phyloP scores from a whole-genome alignment of 2,797 vertebrate genomes.

The Thaleichthys pacificus region DNA sequence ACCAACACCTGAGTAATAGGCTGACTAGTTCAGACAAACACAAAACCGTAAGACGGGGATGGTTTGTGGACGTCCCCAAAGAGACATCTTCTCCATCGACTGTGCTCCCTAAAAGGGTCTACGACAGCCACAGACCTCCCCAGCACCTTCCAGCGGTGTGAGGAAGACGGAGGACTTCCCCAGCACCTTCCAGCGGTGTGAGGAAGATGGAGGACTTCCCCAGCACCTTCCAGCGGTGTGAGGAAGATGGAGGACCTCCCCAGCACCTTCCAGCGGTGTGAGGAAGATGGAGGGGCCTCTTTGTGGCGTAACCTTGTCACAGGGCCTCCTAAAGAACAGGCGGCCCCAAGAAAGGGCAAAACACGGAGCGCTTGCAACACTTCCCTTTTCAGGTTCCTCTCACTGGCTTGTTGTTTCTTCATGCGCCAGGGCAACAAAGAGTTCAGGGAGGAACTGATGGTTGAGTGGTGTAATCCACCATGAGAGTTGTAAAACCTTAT shows the following conservation, averaged over 20 bases:
- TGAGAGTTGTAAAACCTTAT: background rate
- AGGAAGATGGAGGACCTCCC: no score
- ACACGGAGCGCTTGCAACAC: slow-evolving; percentile 61
- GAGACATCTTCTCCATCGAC: no score
- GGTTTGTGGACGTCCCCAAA: no score
- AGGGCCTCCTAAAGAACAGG: slow-evolving; percentile 37
- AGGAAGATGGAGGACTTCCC: slow-evolving; percentile 17
- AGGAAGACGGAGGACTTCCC: slow-evolving; percentile 22
- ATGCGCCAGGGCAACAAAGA: background rate
- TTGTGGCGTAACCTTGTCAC: slow-evolving; percentile 14
- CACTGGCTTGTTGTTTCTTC: slow-evolving; percentile 37
- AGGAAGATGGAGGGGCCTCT: slow-evolving; percentile 22
- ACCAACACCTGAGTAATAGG: no score
- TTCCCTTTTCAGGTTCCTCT: slow-evolving; percentile 52
- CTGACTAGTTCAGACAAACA: no score
- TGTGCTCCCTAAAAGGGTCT: no score
- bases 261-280: no score
- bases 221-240: no score
- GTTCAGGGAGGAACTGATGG: background rate
- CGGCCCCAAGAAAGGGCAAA: slow-evolving; percentile 57
- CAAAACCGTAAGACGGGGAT: no score
- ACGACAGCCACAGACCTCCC: no score
- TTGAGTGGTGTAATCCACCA: background rate
- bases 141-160: no score
- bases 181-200: no score